phyloP scores from a whole-genome alignment of 2,888 invertebrate species.

The Scaptomyza cyrtandrae region DNA sequence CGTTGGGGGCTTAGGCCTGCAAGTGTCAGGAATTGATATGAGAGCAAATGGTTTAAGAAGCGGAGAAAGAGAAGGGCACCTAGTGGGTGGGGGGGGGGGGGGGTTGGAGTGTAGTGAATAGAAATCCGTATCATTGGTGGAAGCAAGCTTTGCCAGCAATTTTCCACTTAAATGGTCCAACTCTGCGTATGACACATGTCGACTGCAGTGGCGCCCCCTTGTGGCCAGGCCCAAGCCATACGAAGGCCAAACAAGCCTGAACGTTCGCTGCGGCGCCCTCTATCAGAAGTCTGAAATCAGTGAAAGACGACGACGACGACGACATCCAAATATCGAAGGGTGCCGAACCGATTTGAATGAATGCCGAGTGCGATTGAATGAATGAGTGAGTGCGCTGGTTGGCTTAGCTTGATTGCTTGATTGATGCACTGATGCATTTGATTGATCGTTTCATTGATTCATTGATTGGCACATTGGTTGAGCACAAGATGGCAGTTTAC shows the following conservation, averaged over 20 bases:
- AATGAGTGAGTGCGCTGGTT: constrained; percentile 38
- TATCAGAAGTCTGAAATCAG: constrained; percentile 43
- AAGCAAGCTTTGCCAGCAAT: constrained; percentile 51
- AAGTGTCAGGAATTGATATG: constrained; percentile 70
- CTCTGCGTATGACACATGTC: constrained; percentile 72
- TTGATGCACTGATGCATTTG: constrained; percentile 59
- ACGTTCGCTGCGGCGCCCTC: constrained; percentile 19
- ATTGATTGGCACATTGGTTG: constrained; percentile 36
- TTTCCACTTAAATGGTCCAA: constrained; percentile 69
- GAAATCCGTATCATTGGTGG: constrained; percentile 63
- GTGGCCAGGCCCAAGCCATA: constrained; percentile 29
- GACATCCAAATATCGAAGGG: constrained; percentile 15
- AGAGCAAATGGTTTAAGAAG: background rate
- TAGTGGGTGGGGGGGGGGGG: background rate
- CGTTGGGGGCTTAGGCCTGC: constrained; percentile 47
- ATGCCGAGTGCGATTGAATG: constrained; percentile 37
- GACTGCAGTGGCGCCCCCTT: constrained; percentile 60
- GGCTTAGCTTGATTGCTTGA: constrained; percentile 59
- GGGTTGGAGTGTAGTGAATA: constrained; percentile 22
- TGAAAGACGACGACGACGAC: constrained; percentile 27
- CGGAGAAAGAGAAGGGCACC: background rate
- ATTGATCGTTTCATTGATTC: constrained; percentile 63
- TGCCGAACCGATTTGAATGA: constrained; percentile 57
- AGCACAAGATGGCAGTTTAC: background rate
- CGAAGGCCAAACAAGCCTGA: no score